Base-by-base conservation (phyloP, 2,113 vertebrate species). In the Coreoperca whiteheadi region DNA sequence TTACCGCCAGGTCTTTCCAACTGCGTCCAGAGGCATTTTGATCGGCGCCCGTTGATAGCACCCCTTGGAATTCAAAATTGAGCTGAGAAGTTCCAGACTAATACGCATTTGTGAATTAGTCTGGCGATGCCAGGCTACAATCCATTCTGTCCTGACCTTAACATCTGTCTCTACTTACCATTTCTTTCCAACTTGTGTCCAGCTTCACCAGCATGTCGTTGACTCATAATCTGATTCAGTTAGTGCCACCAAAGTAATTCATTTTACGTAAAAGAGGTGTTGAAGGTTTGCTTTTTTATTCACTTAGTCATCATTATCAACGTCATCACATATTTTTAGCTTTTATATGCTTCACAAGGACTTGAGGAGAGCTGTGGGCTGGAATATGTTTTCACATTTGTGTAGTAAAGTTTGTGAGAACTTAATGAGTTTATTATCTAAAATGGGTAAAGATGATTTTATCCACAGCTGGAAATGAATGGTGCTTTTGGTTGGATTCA, bases 211-310 rank as follows among this genome's bases (percentile, higher is more conserved):
- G 4, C 1, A 59, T 30, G 43, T 20, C 2, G 2, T 32, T 77
- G 60, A 84, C n/a, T 70, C 41, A 23, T 56, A 53, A 41, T 73
- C 30, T 56, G 63, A 78, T 39, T 74, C 46, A 50, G 48, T 64
- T 34, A 21, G 21, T 25, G n/a, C 34, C 23, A 21, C 20, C 1
- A 34, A 51, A 69, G n/a, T 68, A 74, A 68, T 61, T 68, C 53
- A 63, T 68, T 23, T 34, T 34, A 48, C 51, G 41, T 39, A 50
- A 50, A 73, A n/a, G 3, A 66, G 20, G 32, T 57, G 57, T 48
- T 70, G 18, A 59, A 30, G 67, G 23, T 16, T 41, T 41, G 11
- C 34, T 71, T 30, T 34, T 69, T 54, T n/a, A 37, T 72, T 12
- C 20, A 41, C 63, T 74, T 57, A 68, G 63, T 72, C 74, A 77